Conservation (phyloP, 2,888 invertebrate genomes). For the Hydriomena furcata region DNA sequence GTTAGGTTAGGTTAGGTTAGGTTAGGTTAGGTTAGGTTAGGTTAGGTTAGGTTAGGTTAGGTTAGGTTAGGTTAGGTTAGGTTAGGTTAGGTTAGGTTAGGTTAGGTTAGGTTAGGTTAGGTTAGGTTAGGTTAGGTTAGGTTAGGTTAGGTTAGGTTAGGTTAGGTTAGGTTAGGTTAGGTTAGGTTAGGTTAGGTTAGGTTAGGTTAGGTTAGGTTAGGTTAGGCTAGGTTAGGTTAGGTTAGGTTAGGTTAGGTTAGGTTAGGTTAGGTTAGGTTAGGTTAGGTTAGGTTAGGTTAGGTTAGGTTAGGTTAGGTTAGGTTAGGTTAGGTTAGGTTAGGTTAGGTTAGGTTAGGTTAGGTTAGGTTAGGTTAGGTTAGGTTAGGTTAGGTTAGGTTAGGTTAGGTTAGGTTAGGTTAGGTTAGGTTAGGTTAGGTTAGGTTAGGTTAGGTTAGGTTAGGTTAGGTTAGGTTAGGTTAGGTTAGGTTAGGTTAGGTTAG, state of each 20-base stretch:
- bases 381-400: slow-evolving; percentile 3
- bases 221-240: slow-evolving; percentile 18
- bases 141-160: background rate
- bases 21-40: background rate
- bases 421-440: slow-evolving; percentile 26
- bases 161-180: slow-evolving; percentile 17
- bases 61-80: background rate
- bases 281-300: slow-evolving; percentile 16
- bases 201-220: slow-evolving; percentile 10
- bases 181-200: slow-evolving; percentile 19
- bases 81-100: background rate
- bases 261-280: slow-evolving; percentile 20
- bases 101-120: background rate
- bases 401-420: slow-evolving; percentile 26
- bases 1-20: background rate
- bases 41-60: background rate
- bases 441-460: slow-evolving; percentile 26
- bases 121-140: background rate
- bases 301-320: slow-evolving; percentile 22
- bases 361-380: background rate
- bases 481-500: slow-evolving; percentile 28
- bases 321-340: slow-evolving; percentile 26
- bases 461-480: slow-evolving; percentile 27
- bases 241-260: slow-evolving; percentile 19
- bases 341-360: slow-evolving; percentile 2